Conservation (phyloP, 2,113 vertebrate genomes). For the Turnix velox region DNA sequence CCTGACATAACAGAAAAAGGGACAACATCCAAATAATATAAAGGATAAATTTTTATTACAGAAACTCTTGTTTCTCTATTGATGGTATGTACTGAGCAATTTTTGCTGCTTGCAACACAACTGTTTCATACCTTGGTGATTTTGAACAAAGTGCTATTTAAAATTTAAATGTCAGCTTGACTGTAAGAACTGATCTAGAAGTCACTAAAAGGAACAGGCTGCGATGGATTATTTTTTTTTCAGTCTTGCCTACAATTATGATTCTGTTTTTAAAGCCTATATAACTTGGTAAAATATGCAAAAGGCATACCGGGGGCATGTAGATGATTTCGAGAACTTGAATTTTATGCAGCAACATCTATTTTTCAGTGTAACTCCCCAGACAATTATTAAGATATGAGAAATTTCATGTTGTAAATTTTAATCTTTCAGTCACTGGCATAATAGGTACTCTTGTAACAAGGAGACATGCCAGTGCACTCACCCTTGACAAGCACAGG, state of each 20-base stretch:
- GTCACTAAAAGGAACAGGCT: background rate
- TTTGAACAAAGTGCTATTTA: slow-evolving; percentile 8
- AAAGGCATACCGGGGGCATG: background rate
- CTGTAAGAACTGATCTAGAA: background rate
- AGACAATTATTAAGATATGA: background rate
- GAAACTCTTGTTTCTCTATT: background rate
- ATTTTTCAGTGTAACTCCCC: background rate
- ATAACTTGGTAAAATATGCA: background rate
- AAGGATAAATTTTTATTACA: background rate
- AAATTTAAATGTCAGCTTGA: slow-evolving; percentile 2
- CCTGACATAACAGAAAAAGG: background rate
- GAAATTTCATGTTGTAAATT: background rate
- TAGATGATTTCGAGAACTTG: background rate
- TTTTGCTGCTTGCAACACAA: background rate
- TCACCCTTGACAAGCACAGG: background rate
- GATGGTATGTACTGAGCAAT: background rate
- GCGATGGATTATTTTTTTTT: background rate
- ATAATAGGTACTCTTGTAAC: background rate
- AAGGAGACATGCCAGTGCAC: background rate
- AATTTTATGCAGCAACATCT: background rate
- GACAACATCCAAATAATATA: background rate
- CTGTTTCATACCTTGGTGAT: slow-evolving; percentile 6
- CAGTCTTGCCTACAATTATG: background rate
- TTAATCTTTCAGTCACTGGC: background rate
- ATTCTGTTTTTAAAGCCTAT: background rate